Percentiles rank a stretch among this genome's conserved stretches.
These are phyloP conservation scores for Drosophila melanosoma DNA, from an alignment of 2,888 invertebrate genomes.

Conservation along the genomic window DNA sequence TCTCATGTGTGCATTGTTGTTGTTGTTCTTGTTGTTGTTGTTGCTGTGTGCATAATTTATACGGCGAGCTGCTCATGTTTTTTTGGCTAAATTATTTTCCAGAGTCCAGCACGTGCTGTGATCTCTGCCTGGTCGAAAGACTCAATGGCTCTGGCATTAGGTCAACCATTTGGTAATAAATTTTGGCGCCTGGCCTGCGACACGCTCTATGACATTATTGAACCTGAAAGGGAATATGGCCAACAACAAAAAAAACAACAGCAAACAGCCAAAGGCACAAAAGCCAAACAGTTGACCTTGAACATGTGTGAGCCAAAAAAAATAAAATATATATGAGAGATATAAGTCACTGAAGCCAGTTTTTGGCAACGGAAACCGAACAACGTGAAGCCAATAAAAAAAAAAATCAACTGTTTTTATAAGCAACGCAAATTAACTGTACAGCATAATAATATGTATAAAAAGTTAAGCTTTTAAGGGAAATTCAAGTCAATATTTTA, in stretches of 20 bases:
- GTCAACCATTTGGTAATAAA: conserved; percentile 75
- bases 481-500: background rate
- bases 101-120: conserved; percentile 64
- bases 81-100: conserved; percentile 76
- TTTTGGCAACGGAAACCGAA: conserved; percentile 14
- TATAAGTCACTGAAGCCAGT: conserved; percentile 19
- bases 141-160: conserved; percentile 50
- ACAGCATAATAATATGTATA: background rate
- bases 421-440: background rate
- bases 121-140: conserved; percentile 23
- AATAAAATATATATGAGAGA: conserved; percentile 9
- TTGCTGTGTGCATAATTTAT: conserved; percentile 73
- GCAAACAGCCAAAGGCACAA: conserved; percentile 44
- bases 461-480: background rate
- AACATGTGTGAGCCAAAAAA: conserved; percentile 29
- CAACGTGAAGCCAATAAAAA: background rate
- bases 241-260: conserved; percentile 39
- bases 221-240: conserved; percentile 72
- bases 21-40: conserved; percentile 8
- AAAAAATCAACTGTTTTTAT: background rate
- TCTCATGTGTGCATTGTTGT: conserved; percentile 26
- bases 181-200: conserved; percentile 74
- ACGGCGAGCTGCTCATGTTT: conserved; percentile 72
- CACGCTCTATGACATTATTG: conserved; percentile 77
- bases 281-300: conserved; percentile 68